These are phyloP conservation scores for Drosophila nigromelanica DNA, from an alignment of 1,140 invertebrate species.

Conservation along the genomic window DNA sequence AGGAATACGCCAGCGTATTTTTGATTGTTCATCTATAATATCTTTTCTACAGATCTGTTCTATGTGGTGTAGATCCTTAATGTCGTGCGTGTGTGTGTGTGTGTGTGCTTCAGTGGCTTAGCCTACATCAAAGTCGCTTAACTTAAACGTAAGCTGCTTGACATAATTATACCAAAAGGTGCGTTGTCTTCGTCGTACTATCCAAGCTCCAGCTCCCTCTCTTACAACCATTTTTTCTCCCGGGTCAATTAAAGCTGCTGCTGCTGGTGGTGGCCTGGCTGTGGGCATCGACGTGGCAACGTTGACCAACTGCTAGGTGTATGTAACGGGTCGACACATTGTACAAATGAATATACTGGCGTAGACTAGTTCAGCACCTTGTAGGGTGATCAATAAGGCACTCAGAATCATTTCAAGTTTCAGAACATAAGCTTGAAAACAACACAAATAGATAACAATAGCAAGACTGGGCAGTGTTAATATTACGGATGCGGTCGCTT, in stretches of 20 bases:
- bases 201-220: slow-evolving; percentile 16
- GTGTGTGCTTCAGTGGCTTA: slow-evolving; percentile 34
- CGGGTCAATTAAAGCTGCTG: slow-evolving; percentile 30
- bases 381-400: slow-evolving; percentile 92
- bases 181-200: slow-evolving; percentile 56
- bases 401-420: slow-evolving; percentile 94
- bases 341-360: slow-evolving; percentile 90
- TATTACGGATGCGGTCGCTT: slow-evolving; percentile 91
- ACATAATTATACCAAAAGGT: slow-evolving; percentile 55
- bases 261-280: slow-evolving; percentile 40
- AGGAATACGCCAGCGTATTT: slow-evolving; percentile 40
- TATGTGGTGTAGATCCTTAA: slow-evolving; percentile 29
- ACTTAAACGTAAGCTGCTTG: slow-evolving; percentile 52
- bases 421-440: slow-evolving; percentile 93
- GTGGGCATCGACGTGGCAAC: slow-evolving; percentile 62
- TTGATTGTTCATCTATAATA: slow-evolving; percentile 19
- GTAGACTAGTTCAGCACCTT: slow-evolving; percentile 90
- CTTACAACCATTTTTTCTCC: background rate
- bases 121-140: slow-evolving; percentile 47
- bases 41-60: slow-evolving; percentile 22
- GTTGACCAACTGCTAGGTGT: slow-evolving; percentile 84
- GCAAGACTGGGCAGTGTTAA: slow-evolving; percentile 92
- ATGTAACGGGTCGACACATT: slow-evolving; percentile 88
- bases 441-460: slow-evolving; percentile 92
- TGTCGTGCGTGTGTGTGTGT: slow-evolving; percentile 12